phyloP scores from a whole-genome alignment of 2,113 vertebrate species.

The Chascanopsetta lugubris region DNA sequence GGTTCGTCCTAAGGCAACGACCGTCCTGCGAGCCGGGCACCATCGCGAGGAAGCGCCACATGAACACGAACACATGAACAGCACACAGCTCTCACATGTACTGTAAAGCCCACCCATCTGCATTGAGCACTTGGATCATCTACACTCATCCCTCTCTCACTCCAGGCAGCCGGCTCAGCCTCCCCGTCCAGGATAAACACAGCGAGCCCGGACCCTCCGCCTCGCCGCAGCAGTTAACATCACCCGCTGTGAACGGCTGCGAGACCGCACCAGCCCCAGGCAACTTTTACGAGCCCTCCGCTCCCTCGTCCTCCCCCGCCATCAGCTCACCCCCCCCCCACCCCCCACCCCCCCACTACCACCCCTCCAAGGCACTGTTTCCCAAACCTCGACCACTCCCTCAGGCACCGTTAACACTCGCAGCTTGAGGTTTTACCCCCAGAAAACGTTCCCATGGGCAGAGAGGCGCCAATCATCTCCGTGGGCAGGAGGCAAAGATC shows the following conservation, averaged over 20 bases:
- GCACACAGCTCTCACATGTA: constrained; percentile 28
- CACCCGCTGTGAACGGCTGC: constrained; percentile 62
- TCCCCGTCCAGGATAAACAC: constrained; percentile 66
- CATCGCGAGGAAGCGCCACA: constrained; percentile 19
- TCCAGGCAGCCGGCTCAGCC: constrained; percentile 20
- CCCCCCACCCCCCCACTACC: too few relatives aligned
- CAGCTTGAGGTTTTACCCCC: constrained; percentile 46
- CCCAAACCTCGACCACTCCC: constrained; percentile 46
- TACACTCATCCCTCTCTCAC: constrained; percentile 14
- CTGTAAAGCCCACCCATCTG: constrained; percentile 58
- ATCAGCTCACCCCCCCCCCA: constrained; percentile 19
- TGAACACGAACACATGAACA: not conserved
- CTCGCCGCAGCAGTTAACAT: constrained; percentile 66
- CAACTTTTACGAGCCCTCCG: constrained; percentile 62
- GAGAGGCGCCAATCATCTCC: constrained; percentile 38
- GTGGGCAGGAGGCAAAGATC: constrained; percentile 11
- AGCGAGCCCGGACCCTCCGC: constrained; percentile 63
- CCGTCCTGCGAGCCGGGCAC: constrained; percentile 16
- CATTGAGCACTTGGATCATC: constrained; percentile 32
- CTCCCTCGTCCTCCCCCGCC: constrained; percentile 37
- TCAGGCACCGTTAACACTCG: constrained; percentile 43
- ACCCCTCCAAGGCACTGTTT: constrained; percentile 19
- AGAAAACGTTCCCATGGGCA: constrained; percentile 35
- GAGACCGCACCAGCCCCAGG: constrained; percentile 52
- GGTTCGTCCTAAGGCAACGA: constrained; percentile 15